phyloP scores from a whole-genome alignment of 2,797 vertebrate species.

The Melanotaenia pygmaea region DNA sequence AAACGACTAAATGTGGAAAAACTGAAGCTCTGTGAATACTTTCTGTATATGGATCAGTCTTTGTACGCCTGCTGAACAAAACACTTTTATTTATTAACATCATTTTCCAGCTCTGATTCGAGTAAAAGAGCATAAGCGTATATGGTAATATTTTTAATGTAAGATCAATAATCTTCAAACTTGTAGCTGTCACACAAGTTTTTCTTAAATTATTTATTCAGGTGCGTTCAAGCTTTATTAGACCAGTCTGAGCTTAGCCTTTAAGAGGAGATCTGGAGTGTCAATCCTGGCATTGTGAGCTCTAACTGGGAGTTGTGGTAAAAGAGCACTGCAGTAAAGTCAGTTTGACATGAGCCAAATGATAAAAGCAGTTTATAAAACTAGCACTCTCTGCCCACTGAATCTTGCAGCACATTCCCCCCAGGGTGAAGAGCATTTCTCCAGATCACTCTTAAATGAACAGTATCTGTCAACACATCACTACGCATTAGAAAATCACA shows the following conservation, averaged over 20 bases:
- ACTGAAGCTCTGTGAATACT: no score
- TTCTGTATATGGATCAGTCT: not conserved
- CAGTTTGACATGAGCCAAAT: slow-evolving; percentile 51
- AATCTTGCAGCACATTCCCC: slow-evolving; percentile 45
- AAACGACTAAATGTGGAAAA: no score
- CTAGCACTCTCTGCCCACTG: slow-evolving; percentile 54
- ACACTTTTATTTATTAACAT: not conserved
- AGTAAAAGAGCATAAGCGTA: not conserved
- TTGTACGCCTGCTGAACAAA: not conserved
- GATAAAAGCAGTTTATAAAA: slow-evolving; percentile 62
- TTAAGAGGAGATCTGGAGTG: slow-evolving; percentile 52
- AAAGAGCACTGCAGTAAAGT: slow-evolving; percentile 48
- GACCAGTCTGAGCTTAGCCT: slow-evolving; percentile 34
- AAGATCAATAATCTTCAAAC: slow-evolving; percentile 5
- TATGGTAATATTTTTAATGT: slow-evolving; percentile 21
- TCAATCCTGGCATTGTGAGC: slow-evolving; percentile 40
- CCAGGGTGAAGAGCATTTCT: slow-evolving; percentile 52
- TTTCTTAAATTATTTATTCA: slow-evolving; percentile 29
- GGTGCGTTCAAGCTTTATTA: slow-evolving; percentile 11
- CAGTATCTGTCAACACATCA: slow-evolving; percentile 74
- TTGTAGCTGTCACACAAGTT: slow-evolving; percentile 2
- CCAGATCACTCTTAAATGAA: slow-evolving; percentile 66
- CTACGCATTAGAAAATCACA: slow-evolving; percentile 71
- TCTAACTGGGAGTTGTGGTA: slow-evolving; percentile 25
- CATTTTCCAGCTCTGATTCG: not conserved